Evolutionary conservation across 2,113 vertebrate species (phyloP).

Genomic region (Cyanistes caeruleus): DNA sequence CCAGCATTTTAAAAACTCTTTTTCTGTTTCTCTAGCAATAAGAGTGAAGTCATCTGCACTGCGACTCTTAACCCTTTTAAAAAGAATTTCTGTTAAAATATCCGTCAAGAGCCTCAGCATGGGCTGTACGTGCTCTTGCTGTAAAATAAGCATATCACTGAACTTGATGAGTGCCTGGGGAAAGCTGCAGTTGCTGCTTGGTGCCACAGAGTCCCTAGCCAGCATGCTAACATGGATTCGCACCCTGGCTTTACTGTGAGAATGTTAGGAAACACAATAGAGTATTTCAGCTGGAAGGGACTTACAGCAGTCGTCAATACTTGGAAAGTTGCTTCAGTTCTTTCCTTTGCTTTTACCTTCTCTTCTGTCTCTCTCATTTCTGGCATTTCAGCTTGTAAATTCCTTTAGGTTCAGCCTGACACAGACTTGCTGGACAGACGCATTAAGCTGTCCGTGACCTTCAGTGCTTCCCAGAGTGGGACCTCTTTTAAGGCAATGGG

Average conservation of each 20-base stretch:
- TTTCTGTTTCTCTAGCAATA: conserved; percentile 48
- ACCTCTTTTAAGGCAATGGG: neutral
- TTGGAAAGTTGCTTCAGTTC: neutral
- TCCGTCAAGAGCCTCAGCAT: neutral
- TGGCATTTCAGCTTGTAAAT: neutral
- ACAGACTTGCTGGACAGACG: neutral
- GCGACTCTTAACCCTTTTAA: conserved; percentile 21
- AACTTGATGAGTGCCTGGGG: neutral
- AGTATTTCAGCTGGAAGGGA: neutral
- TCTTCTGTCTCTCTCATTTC: neutral
- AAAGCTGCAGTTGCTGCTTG: neutral
- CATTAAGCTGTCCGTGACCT: neutral
- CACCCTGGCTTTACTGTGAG: neutral
- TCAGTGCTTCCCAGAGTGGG: neutral
- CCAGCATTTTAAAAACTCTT: conserved; percentile 47
- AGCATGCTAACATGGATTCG: neutral
- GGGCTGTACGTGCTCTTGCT: conserved; percentile 37
- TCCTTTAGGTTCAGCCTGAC: neutral
- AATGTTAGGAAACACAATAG: neutral
- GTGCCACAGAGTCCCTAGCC: neutral
- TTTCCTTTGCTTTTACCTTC: neutral
- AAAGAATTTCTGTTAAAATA: conserved; percentile 51
- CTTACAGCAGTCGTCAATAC: neutral
- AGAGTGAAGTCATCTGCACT: conserved; percentile 35
- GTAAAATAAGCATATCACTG: neutral